A percentile compares a stretch with the other conserved stretches of the same genome.
Conservation (phyloP, 2,797 vertebrate genomes). For the Eulemur albifrons region DNA sequence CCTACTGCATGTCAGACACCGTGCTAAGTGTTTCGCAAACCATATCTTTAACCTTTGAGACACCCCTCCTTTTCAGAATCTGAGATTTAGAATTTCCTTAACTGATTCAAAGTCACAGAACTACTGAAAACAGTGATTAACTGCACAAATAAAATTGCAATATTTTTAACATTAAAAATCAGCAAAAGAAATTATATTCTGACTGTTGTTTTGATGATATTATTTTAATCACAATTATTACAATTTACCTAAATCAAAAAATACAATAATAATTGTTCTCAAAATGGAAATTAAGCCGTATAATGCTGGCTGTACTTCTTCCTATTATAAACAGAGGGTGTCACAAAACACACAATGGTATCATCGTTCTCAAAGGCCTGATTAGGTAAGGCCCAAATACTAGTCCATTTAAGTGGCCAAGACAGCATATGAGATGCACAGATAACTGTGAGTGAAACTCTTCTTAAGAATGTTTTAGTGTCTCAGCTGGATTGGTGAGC, state of each 20-base stretch:
- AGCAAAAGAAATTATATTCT: not conserved
- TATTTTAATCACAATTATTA: not conserved
- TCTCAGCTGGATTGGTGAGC: not conserved
- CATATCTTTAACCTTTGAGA: fast-evolving
- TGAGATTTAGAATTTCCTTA: not conserved
- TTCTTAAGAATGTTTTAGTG: not conserved
- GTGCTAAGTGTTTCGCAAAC: not conserved
- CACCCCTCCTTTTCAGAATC: not conserved
- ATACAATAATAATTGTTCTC: not conserved
- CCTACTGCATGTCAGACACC: fast-evolving
- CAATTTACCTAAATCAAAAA: not conserved
- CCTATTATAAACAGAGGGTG: not conserved
- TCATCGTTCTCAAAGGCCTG: not conserved
- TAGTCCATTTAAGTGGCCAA: not conserved
- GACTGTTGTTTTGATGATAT: not conserved
- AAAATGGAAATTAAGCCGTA: not conserved
- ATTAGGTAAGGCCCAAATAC: not conserved
- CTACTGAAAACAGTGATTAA: not conserved
- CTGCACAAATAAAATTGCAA: not conserved
- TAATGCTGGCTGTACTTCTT: not conserved
- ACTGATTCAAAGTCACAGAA: not conserved
- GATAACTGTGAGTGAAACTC: not conserved
- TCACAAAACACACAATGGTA: not conserved
- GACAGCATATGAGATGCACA: not conserved
- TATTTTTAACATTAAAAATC: not conserved